A percentile compares a stretch with the other conserved stretches of the same genome.
phyloP scores from a whole-genome alignment of 1,140 invertebrate genomes.

The Frieseomelitta varia region DNA sequence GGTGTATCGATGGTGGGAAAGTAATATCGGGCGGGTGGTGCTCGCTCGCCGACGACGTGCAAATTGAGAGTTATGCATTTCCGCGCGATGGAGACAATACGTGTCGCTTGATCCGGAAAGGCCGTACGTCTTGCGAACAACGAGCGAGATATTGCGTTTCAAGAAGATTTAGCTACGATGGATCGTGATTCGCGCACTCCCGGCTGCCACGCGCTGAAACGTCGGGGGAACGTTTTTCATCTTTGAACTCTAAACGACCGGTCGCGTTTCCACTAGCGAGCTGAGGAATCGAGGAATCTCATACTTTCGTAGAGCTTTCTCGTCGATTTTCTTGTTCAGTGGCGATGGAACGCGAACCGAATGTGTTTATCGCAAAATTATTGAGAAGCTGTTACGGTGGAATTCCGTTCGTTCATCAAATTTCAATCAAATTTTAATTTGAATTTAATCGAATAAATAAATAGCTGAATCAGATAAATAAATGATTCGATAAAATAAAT shows the following conservation, averaged over 20 bases:
- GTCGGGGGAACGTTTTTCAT: background rate
- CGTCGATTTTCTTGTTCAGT: background rate
- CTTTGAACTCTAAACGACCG: no score
- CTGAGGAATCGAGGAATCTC: background rate
- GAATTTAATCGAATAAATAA: no score
- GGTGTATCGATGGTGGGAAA: slow-evolving; percentile 46
- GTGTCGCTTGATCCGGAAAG: slow-evolving; percentile 50
- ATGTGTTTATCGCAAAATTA: no score
- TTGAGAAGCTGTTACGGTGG: no score
- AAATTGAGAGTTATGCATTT: slow-evolving; percentile 68
- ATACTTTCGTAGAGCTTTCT: background rate
- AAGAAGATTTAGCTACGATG: slow-evolving; percentile 55
- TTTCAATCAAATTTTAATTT: no score
- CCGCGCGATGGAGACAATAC: slow-evolving; percentile 43
- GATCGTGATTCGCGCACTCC: background rate
- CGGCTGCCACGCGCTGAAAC: slow-evolving; percentile 11
- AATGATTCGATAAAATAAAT: no score
- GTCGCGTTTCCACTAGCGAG: no score
- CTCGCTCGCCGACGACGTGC: slow-evolving; percentile 30
- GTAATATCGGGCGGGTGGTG: slow-evolving; percentile 53
- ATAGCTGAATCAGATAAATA: no score
- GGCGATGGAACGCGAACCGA: background rate
- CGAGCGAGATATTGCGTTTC: slow-evolving; percentile 60
- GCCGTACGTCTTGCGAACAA: slow-evolving; percentile 54
- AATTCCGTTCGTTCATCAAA: no score